A percentile compares a stretch with the other conserved stretches of the same genome.
These are phyloP conservation scores for Eulacestoma nigropectus DNA, from an alignment of 2,113 vertebrate species.

Conservation along the genomic window DNA sequence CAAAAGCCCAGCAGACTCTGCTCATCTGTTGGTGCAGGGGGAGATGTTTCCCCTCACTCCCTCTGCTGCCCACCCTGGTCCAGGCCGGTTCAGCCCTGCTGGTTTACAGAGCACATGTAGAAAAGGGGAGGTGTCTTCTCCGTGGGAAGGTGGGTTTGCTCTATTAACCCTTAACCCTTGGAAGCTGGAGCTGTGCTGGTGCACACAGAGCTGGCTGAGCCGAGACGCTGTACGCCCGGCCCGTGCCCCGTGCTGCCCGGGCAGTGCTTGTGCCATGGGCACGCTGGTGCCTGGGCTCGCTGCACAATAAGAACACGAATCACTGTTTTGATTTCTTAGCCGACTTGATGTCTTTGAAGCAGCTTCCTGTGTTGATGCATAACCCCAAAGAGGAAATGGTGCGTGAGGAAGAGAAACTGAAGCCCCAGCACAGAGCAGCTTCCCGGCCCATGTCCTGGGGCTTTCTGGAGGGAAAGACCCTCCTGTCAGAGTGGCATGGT, in stretches of 20 bases:
- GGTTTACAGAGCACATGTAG: not conserved
- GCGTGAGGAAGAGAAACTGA: not conserved
- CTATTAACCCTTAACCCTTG: not conserved
- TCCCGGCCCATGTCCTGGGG: fast-evolving
- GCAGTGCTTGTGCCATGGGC: not conserved
- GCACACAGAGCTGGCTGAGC: not conserved
- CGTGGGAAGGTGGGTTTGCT: not conserved
- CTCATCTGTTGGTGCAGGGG: not conserved
- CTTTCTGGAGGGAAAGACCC: not conserved
- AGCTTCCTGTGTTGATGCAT: not conserved
- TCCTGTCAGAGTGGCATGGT: fast-evolving
- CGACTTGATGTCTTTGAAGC: fast-evolving
- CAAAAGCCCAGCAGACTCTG: no score
- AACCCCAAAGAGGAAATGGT: not conserved
- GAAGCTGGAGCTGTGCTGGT: not conserved
- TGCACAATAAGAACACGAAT: no score
- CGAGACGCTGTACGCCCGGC: no score
- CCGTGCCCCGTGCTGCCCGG: fast-evolving
- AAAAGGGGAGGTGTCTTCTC: not conserved
- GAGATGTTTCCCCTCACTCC: not conserved
- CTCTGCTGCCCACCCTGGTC: not conserved
- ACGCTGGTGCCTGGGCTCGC: fast-evolving
- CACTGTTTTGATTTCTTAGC: not conserved
- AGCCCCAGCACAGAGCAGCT: not conserved
- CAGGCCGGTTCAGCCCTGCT: fast-evolving